phyloP scores from a whole-genome alignment of 2,113 vertebrate species.

The Sylvia atricapilla region DNA sequence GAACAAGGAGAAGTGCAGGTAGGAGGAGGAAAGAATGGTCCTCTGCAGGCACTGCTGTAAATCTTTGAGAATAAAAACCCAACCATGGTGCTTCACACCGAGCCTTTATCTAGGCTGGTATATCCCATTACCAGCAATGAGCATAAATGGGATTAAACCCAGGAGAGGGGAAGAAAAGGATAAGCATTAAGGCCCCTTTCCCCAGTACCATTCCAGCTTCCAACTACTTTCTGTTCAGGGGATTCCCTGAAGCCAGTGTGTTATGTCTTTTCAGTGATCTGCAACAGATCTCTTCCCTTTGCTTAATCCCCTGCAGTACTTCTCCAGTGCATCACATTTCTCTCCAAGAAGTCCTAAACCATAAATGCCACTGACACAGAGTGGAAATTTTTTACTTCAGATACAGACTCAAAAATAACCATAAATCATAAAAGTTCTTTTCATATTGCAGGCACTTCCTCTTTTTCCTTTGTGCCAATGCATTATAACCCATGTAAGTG shows the following conservation, averaged over 20 bases:
- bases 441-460: background rate
- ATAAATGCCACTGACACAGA: background rate
- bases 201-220: background rate
- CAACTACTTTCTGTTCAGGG: background rate
- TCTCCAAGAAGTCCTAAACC: background rate
- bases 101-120: background rate
- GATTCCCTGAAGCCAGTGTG: background rate
- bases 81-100: background rate
- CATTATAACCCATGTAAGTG: background rate
- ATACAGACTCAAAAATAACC: background rate
- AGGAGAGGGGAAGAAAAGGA: background rate
- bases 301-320: background rate
- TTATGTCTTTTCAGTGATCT: background rate
- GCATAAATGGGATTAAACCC: fast-evolving
- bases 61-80: background rate
- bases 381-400: background rate
- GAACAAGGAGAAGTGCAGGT: background rate
- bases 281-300: background rate
- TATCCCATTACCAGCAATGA: background rate
- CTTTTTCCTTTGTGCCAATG: background rate
- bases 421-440: background rate
- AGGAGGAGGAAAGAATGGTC: background rate
- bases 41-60: background rate
- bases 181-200: background rate
- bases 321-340: background rate